These are phyloP conservation scores for Eulemur rufifrons DNA, from an alignment of 2,113 vertebrate species.

Conservation along the genomic window DNA sequence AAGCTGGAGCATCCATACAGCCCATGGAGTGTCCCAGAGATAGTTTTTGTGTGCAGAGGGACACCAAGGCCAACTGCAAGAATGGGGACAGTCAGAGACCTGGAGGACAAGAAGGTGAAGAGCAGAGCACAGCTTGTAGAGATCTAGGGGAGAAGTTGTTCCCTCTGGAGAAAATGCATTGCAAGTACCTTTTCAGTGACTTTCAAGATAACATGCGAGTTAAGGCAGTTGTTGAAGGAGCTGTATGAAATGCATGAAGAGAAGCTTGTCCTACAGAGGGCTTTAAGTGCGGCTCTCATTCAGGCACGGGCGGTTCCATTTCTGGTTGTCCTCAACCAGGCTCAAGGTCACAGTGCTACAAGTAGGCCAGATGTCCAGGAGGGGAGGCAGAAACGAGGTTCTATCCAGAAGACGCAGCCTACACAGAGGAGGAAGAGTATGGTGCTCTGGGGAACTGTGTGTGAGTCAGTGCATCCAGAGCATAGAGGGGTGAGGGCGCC, in stretches of 20 bases:
- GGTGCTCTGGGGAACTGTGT: not conserved
- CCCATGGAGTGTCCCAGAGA: not conserved
- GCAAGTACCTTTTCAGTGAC: not conserved
- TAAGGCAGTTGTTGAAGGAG: not conserved
- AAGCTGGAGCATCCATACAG: not conserved
- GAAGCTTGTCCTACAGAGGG: not conserved
- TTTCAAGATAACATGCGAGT: not conserved
- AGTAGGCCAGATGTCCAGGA: not conserved
- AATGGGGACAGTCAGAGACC: not conserved
- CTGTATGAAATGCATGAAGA: not conserved
- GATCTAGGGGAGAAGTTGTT: fast-evolving
- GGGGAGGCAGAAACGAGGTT: not conserved
- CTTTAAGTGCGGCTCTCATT: not conserved
- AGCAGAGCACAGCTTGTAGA: not conserved
- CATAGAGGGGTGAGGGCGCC: fast-evolving
- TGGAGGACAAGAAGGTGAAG: not conserved
- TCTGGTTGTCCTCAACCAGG: not conserved
- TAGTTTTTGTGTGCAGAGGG: not conserved
- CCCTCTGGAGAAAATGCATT: not conserved
- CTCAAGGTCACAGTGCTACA: not conserved
- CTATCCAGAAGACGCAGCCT: not conserved
- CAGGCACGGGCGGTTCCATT: fast-evolving
- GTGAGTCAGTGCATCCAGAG: not conserved
- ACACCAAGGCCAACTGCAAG: fast-evolving
- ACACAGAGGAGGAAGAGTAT: not conserved